A percentile compares a stretch with the other conserved stretches of the same genome.
phyloP scores from a whole-genome alignment of 2,888 invertebrate genomes.

The Branchipolynoe longqiensis region DNA sequence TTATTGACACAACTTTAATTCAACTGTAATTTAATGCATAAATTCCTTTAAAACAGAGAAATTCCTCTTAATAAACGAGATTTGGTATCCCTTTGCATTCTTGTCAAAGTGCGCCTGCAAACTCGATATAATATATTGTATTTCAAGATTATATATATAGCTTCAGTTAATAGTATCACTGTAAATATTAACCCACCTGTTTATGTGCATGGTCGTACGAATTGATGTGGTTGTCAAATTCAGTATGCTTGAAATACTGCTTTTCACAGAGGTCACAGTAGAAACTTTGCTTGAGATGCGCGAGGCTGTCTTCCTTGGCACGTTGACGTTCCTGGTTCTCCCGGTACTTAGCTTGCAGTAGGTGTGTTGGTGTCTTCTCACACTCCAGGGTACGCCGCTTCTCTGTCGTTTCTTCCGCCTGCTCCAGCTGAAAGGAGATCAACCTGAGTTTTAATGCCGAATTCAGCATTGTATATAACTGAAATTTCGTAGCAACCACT shows the following conservation, averaged over 20 bases:
- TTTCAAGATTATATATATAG: no score
- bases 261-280: constrained; percentile 66
- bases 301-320: constrained; percentile 62
- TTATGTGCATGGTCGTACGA: constrained; percentile 68
- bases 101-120: no score
- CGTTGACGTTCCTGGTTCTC: constrained; percentile 56
- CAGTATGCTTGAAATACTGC: constrained; percentile 65
- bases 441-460: background rate
- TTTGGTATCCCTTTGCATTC: no score
- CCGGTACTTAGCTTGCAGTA: constrained; percentile 64
- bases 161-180: no score
- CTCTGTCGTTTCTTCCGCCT: constrained; percentile 65
- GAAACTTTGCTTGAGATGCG: constrained; percentile 63
- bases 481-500: background rate
- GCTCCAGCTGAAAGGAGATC: constrained; percentile 60
- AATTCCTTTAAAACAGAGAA: no score
- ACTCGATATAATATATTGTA: no score
- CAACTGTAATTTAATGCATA: no score
- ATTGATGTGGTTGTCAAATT: constrained; percentile 67
- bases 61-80: no score
- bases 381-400: constrained; percentile 63
- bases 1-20: no score
- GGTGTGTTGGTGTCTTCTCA: constrained; percentile 63
- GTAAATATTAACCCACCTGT: constrained; percentile 64
- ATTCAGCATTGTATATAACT: background rate